phyloP scores from a whole-genome alignment of 2,797 vertebrate species.

The Enteromius thamalakanensis region DNA sequence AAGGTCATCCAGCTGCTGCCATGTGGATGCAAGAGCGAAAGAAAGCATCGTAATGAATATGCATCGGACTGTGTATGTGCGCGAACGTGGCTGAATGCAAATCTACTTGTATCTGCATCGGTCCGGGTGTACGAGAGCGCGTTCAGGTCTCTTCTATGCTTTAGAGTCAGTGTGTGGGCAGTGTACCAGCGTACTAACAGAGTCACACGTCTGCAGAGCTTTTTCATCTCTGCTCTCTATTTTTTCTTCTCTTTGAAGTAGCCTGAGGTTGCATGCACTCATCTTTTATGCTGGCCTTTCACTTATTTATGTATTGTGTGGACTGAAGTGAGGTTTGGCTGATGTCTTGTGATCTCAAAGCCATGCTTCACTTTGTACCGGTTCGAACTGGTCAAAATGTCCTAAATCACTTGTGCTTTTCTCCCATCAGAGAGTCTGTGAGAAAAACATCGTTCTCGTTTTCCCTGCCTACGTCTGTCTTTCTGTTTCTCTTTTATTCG shows the following conservation, averaged over 20 bases:
- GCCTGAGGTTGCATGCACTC: constrained; percentile 46
- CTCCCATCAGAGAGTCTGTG: constrained; percentile 41
- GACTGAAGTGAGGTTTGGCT: constrained; percentile 54
- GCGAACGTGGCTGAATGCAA: background rate
- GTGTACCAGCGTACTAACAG: constrained; percentile 16
- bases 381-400: constrained; percentile 55
- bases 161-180: constrained; percentile 41
- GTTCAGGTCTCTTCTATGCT: constrained; percentile 16
- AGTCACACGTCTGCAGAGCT: constrained; percentile 38
- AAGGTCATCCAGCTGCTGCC: constrained; percentile 38
- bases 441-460: background rate
- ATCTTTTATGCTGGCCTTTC: constrained; percentile 51
- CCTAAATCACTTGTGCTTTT: constrained; percentile 54
- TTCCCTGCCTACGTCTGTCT: background rate
- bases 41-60: constrained; percentile 7
- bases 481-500: background rate
- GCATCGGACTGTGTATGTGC: constrained; percentile 2
- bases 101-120: background rate
- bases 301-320: constrained; percentile 62
- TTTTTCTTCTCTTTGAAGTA: constrained; percentile 54
- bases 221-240: constrained; percentile 36
- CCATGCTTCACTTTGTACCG: constrained; percentile 54
- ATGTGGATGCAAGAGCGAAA: constrained; percentile 12
- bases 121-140: constrained; percentile 22
- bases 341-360: constrained; percentile 59